Percentiles rank a stretch among this genome's conserved stretches.
Evolutionary conservation across 2,797 vertebrate genomes (phyloP).

Genomic region (Syncerus caffer): DNA sequence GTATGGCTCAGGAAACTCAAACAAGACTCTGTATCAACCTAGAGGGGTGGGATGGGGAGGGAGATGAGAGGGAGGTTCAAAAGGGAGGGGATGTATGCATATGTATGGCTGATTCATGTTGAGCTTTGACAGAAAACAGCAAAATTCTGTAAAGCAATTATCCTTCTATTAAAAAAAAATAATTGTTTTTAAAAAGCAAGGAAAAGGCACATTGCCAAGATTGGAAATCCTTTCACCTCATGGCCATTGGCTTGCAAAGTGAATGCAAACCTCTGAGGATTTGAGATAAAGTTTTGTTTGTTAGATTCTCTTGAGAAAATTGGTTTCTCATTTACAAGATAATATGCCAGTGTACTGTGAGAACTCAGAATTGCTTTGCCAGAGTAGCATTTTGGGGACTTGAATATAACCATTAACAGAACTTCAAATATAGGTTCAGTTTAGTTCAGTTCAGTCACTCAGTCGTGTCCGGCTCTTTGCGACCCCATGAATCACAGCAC

Average conservation of each 20-base stretch:
- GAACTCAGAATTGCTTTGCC: slow-evolving; percentile 44
- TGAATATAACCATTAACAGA: neutral
- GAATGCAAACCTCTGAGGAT: neutral
- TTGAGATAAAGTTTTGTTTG: slow-evolving; percentile 21
- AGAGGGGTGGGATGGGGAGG: neutral
- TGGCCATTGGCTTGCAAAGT: neutral
- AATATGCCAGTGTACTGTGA: neutral
- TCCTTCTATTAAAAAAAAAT: neutral
- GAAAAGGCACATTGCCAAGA: neutral
- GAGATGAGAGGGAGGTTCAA: neutral
- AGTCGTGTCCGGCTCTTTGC: too few relatives aligned
- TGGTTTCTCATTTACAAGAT: slow-evolving; percentile 38
- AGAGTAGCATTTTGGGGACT: neutral
- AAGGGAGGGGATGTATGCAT: neutral
- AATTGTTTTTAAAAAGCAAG: neutral
- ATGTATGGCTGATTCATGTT: accelerated
- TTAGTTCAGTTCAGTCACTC: too few relatives aligned
- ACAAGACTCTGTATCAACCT: neutral
- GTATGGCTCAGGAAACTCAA: neutral
- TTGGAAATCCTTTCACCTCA: neutral
- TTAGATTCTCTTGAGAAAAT: slow-evolving; percentile 43
- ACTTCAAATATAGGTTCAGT: neutral
- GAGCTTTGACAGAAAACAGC: neutral
- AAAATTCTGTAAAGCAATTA: neutral
- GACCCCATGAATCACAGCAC: too few relatives aligned